Base-by-base conservation (phyloP, 2,797 vertebrate species). In the Manis crassicaudata region DNA sequence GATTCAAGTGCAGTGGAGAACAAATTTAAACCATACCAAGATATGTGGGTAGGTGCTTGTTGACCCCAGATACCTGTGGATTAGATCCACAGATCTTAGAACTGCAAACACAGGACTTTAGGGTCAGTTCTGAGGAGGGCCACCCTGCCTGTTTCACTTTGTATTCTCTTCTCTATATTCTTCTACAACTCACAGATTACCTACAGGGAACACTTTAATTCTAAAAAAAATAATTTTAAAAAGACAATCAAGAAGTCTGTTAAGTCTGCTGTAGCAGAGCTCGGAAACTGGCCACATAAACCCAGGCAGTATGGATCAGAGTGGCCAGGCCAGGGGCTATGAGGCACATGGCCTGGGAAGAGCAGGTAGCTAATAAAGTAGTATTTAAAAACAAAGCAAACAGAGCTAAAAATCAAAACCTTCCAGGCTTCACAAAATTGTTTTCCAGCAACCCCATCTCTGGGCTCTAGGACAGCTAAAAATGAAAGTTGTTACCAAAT, bases 401-500 rank as follows among this genome's bases (percentile, higher is more conserved):
- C 11, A 72, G 43, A 86, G 62, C 89, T 85, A 16, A 63, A 46
- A 60, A 88, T 63, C 75, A 96, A 96, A 93, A 72, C 35, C 37
- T 95, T 82, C 63, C 4, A 25, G 77, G 72, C 56, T 89, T 90
- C 75, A 92, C 72, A 32, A 52, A 94, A 96, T 29, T 89, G 37
- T 92, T 97, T 92, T 92, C 63, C 54, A 81, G 82, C 43, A 58
- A 20, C 35, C 87, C 87, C 37, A 56, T 52, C 20, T 17, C 68
- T 95, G 83, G 58, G 50, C 37, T 96, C 75, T 43, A 23, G 14
- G 60, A 81, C 43, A 81, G 37, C 29, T 88, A 87, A 80, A 46
- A 90, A 97, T 91, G 70, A 94, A 92, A 92, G 54, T 75, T 88
- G 81, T 87, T 60, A 96, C 73, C 35, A 52, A 96, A 88, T 21